These are phyloP conservation scores for Dryomyza anilis DNA, from an alignment of 2,888 invertebrate species.

Conservation along the genomic window DNA sequence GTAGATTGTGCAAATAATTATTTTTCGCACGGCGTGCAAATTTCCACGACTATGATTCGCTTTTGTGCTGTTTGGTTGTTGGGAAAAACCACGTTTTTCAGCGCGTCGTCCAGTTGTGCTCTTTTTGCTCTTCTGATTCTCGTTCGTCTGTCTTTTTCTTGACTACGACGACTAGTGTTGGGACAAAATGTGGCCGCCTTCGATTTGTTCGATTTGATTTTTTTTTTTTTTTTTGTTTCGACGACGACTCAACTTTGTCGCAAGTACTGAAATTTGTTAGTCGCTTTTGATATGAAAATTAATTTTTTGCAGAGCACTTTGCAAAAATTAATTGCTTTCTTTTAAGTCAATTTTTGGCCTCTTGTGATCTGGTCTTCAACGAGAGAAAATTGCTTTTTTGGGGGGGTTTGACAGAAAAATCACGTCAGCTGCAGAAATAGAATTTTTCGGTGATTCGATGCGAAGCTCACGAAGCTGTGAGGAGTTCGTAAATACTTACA, in stretches of 20 bases:
- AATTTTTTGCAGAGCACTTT: neutral
- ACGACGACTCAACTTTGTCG: conserved; percentile 23
- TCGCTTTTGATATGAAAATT: neutral
- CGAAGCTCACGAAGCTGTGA: conserved; percentile 37
- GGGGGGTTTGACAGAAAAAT: conserved; percentile 38
- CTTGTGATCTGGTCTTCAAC: conserved; percentile 30
- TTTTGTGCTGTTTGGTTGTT: conserved; percentile 4
- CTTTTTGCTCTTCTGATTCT: conserved; percentile 24
- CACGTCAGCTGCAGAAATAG: conserved; percentile 42
- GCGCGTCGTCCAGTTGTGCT: conserved; percentile 32
- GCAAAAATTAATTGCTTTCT: conserved; percentile 2
- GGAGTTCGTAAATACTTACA: too few relatives aligned
- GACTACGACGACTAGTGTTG: neutral
- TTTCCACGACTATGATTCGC: neutral
- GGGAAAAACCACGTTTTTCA: conserved; percentile 42
- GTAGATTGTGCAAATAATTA: neutral
- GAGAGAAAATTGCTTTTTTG: conserved; percentile 33
- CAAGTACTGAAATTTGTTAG: conserved; percentile 24
- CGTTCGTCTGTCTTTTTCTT: conserved; percentile 23
- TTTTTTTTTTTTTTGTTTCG: conserved; percentile 9
- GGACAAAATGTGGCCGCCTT: conserved; percentile 25
- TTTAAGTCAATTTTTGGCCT: conserved; percentile 15
- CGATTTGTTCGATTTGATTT: conserved; percentile 25
- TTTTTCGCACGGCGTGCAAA: neutral
- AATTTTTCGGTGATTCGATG: conserved; percentile 34